A percentile compares a stretch with the other conserved stretches of the same genome.
Evolutionary conservation across 2,113 vertebrate species (phyloP).

Genomic region (Poicephalus meyeri): DNA sequence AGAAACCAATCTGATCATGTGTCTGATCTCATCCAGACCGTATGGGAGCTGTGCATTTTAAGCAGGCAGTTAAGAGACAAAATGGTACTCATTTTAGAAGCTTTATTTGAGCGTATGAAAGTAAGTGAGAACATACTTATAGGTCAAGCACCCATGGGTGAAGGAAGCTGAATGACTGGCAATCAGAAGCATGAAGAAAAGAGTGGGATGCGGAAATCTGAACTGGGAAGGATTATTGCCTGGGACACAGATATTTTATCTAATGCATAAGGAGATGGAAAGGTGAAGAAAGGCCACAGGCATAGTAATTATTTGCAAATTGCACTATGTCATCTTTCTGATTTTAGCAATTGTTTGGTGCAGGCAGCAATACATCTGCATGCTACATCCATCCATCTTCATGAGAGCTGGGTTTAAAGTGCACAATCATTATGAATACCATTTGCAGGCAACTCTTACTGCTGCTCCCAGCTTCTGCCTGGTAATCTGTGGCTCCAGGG

Average conservation of each 20-base stretch:
- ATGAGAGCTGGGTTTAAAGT: not conserved
- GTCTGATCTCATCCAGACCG: not conserved
- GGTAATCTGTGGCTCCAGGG: not conserved
- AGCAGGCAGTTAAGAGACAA: not conserved
- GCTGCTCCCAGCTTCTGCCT: not conserved
- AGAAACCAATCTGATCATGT: not conserved
- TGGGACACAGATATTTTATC: not conserved
- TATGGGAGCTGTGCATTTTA: not conserved
- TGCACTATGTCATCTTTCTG: not conserved
- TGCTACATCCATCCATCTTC: not conserved
- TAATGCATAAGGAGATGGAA: not conserved
- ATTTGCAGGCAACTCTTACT: not conserved
- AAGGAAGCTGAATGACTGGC: not conserved
- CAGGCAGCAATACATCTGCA: not conserved
- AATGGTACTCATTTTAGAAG: not conserved
- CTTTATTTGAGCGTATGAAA: not conserved
- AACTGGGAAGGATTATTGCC: not conserved
- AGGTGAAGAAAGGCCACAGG: constrained; percentile 5
- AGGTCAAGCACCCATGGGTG: not conserved
- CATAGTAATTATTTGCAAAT: not conserved
- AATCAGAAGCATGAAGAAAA: not conserved
- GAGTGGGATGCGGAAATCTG: not conserved
- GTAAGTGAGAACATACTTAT: not conserved
- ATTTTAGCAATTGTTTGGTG: not conserved
- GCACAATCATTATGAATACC: not conserved